A percentile compares a stretch with the other conserved stretches of the same genome.
Evolutionary conservation across 2,888 invertebrate species (phyloP).

Genomic region (Mythimna lalbum): DNA sequence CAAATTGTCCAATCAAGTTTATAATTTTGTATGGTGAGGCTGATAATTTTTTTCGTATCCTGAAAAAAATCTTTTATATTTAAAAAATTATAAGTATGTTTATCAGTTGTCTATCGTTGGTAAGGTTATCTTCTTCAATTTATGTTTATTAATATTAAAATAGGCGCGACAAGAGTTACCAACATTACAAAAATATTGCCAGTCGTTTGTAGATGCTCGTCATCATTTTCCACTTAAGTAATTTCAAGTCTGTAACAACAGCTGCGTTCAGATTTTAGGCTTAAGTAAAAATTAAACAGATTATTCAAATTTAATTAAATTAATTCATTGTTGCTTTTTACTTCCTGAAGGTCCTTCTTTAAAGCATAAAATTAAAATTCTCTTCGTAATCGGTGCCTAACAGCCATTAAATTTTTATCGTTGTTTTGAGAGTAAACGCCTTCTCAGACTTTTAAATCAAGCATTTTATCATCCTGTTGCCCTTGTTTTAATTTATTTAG

Average conservation of each 20-base stretch:
- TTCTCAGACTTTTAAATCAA: conserved; percentile 9
- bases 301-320: conserved; percentile 64
- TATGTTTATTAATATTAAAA: not conserved
- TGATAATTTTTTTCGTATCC: no score
- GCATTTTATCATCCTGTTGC: not conserved
- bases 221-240: conserved; percentile 24
- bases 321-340: conserved; percentile 61
- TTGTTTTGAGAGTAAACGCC: conserved; percentile 20
- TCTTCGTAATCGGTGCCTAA: conserved; percentile 44
- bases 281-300: conserved; percentile 57
- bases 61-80: no score
- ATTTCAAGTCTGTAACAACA: conserved; percentile 55
- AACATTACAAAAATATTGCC: not conserved
- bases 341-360: conserved; percentile 33
- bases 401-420: conserved; percentile 26
- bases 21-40: no score
- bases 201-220: conserved; percentile 5
- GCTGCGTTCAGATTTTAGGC: conserved; percentile 61
- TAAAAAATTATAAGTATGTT: no score
- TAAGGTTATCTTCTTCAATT: not conserved
- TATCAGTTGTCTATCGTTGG: no score
- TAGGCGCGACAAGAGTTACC: not conserved
- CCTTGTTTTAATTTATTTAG: not conserved
- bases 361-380: conserved; percentile 43
- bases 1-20: no score